phyloP scores from a whole-genome alignment of 1,140 invertebrate species.

The Planococcus citri region DNA sequence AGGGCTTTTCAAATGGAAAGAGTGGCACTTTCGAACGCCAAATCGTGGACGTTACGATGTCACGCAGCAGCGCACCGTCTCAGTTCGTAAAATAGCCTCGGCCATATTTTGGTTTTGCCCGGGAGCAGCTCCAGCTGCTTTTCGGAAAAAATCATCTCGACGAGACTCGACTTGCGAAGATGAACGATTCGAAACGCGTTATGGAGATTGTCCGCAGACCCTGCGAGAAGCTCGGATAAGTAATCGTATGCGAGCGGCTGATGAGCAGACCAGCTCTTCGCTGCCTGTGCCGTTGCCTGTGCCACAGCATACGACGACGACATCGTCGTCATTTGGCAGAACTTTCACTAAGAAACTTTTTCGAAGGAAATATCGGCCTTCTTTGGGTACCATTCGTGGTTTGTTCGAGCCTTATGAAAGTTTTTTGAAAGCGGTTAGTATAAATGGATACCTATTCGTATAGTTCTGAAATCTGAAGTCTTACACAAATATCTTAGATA shows the following conservation, averaged over 20 bases:
- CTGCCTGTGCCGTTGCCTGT: too few species aligned
- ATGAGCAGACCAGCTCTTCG: too few species aligned
- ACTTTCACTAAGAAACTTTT: slow-evolving; percentile 7
- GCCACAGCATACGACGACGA: too few species aligned
- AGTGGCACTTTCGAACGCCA: not conserved
- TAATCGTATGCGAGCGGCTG: too few species aligned
- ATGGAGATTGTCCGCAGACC: not conserved
- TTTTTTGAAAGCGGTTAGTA: slow-evolving; percentile 17
- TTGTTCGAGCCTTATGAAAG: not conserved
- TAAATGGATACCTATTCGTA: too few species aligned
- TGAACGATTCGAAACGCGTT: not conserved
- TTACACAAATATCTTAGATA: too few species aligned
- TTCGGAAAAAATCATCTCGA: not conserved
- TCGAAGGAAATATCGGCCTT: not conserved
- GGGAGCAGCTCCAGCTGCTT: too few species aligned
- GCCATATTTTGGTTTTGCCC: not conserved
- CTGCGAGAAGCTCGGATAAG: not conserved
- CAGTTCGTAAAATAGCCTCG: not conserved
- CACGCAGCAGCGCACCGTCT: not conserved
- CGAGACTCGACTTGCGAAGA: not conserved
- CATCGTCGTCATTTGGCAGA: not conserved
- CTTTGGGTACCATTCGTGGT: not conserved
- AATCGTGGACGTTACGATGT: slow-evolving; percentile 14
- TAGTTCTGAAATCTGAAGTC: too few species aligned
- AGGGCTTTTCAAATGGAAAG: not conserved